Percentiles rank a stretch among this genome's conserved stretches.
Evolutionary conservation across 2,888 invertebrate species (phyloP).

Genomic region (Drosophila acutilabella): DNA sequence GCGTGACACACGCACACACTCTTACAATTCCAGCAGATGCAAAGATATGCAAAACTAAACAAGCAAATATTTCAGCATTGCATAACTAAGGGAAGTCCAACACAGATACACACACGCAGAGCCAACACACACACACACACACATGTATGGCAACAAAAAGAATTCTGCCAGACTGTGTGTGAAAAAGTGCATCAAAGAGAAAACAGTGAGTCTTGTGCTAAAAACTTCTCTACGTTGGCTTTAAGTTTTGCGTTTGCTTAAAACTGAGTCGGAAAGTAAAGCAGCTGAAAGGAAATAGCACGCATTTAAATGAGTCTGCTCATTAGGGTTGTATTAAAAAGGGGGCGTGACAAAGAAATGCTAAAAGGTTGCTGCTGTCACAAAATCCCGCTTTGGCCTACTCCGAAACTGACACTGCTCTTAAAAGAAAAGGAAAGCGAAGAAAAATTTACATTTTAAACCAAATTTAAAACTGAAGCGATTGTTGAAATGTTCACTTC

Average conservation of each 20-base stretch:
- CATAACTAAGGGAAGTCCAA: constrained; percentile 64
- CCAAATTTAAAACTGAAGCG: no score
- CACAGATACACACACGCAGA: constrained; percentile 5
- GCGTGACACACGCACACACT: constrained; percentile 23
- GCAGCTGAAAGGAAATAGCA: constrained; percentile 43
- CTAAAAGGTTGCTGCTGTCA: constrained; percentile 57
- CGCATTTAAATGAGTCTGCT: constrained; percentile 67
- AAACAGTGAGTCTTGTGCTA: constrained; percentile 19
- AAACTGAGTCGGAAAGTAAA: constrained; percentile 30
- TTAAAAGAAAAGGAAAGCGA: constrained; percentile 15
- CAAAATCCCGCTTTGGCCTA: constrained; percentile 55
- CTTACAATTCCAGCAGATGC: constrained; percentile 65
- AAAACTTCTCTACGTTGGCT: constrained; percentile 52
- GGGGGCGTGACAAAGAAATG: constrained; percentile 56
- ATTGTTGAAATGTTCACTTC: no score
- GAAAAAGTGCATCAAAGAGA: constrained; percentile 59
- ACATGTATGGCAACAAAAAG: constrained; percentile 32
- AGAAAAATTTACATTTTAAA: no score
- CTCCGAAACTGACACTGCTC: constrained; percentile 54
- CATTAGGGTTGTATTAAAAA: constrained; percentile 50
- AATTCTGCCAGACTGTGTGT: constrained; percentile 37
- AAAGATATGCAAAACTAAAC: constrained; percentile 80
- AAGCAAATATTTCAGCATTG: constrained; percentile 77
- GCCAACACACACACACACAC: constrained; percentile 1
- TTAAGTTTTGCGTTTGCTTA: constrained; percentile 50